Conservation (phyloP, 2,113 vertebrate species). For the Hyaena hyaena region DNA sequence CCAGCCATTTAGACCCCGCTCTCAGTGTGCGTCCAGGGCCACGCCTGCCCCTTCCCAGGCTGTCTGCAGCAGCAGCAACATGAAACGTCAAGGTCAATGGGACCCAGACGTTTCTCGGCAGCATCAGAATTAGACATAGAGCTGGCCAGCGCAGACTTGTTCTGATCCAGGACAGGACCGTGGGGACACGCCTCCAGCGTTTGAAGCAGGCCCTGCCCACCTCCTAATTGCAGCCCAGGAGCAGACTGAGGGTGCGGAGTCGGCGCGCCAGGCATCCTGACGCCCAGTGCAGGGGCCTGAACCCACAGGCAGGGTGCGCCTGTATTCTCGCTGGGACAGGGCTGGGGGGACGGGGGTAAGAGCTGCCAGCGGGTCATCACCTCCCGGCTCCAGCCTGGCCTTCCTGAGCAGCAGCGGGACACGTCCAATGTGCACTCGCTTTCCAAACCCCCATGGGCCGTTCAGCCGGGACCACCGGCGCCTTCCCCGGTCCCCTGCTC, state of each 20-base stretch:
- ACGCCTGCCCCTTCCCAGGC: neutral
- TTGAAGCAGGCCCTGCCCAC: too few species aligned
- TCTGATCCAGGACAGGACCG: neutral
- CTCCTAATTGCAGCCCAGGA: neutral
- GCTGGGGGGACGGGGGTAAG: too few species aligned
- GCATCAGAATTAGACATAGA: too few species aligned
- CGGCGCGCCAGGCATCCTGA: neutral
- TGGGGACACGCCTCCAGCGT: neutral
- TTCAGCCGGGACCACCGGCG: neutral
- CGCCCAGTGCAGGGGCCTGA: too few species aligned
- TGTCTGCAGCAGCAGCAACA: too few species aligned
- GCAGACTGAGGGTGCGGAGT: neutral
- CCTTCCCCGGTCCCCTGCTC: too few species aligned
- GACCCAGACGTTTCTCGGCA: neutral
- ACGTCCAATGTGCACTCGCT: neutral
- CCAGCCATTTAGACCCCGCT: neutral
- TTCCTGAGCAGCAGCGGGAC: too few species aligned
- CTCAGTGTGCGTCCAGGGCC: rapidly evolving
- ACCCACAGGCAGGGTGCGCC: neutral
- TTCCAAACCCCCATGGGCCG: too few species aligned
- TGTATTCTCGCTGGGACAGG: neutral
- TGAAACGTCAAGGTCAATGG: neutral
- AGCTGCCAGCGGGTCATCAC: neutral
- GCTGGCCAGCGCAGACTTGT: neutral
- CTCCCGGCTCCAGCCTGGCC: neutral